Conservation (phyloP, 2,797 vertebrate species). For the Champsocephalus esox region DNA sequence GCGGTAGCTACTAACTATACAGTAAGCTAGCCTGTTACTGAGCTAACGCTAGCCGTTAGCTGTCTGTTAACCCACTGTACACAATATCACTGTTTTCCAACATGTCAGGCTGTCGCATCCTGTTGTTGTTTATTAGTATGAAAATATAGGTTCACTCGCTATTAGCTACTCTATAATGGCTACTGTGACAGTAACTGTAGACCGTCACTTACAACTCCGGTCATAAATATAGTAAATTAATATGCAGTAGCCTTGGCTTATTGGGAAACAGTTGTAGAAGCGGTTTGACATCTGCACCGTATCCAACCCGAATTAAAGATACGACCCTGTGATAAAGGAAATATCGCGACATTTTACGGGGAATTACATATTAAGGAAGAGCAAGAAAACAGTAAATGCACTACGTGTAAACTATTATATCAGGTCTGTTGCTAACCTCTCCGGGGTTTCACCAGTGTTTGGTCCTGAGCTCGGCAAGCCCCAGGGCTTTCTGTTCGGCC, state of each 20-base stretch:
- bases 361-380: not conserved
- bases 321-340: not conserved
- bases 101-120: not conserved
- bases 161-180: not conserved
- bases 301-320: not conserved
- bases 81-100: not conserved
- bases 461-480: conserved; percentile 7
- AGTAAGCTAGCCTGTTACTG: not conserved
- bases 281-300: fast-evolving
- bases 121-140: not conserved
- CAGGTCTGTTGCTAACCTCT: conserved; percentile 48
- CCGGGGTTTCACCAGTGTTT: conserved; percentile 10
- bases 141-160: not conserved
- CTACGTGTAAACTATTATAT: not conserved
- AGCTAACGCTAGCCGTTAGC: not conserved
- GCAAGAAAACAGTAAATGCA: not conserved
- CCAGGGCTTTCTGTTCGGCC: conserved; percentile 52
- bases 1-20: not conserved
- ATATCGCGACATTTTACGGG: not conserved
- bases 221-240: not conserved
- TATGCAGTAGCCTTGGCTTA: not conserved
- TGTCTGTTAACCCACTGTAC: not conserved
- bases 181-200: not conserved
- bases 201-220: not conserved
- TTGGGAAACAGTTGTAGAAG: not conserved